phyloP scores from a whole-genome alignment of 2,113 vertebrate genomes.

The Microtus ochrogaster region DNA sequence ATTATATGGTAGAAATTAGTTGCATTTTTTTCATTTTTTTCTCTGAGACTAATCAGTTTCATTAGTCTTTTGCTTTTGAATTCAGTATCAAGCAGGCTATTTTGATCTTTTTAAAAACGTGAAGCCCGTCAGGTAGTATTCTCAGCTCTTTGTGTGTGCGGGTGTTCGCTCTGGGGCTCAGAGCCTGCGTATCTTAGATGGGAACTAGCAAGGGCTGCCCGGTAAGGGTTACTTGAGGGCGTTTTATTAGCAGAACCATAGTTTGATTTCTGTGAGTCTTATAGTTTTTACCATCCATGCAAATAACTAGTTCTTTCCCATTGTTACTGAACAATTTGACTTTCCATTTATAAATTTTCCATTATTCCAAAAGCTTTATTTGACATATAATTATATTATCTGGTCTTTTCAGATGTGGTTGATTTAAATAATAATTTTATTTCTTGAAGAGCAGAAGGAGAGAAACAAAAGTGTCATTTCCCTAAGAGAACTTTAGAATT shows the following conservation, averaged over 20 bases:
- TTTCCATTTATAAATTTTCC: conserved; percentile 46
- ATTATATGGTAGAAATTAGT: not conserved
- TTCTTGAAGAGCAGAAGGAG: conserved; percentile 40
- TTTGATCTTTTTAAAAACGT: not conserved
- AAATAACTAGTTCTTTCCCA: conserved; percentile 1
- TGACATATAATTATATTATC: conserved; percentile 44
- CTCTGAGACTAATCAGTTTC: conserved; percentile 32
- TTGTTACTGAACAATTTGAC: conserved; percentile 53
- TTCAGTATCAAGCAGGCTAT: not conserved
- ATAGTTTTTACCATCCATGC: not conserved
- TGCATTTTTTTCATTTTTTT: conserved; percentile 15
- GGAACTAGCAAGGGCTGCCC: conserved; percentile 10
- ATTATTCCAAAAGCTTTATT: conserved; percentile 42
- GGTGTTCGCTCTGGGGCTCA: not conserved
- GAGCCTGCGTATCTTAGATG: conserved; percentile 13
- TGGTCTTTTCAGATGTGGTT: conserved; percentile 55
- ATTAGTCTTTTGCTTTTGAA: conserved; percentile 55
- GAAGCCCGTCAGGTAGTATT: not conserved
- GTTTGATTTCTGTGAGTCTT: conserved; percentile 32
- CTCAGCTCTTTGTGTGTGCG: conserved; percentile 8
- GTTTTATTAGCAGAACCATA: conserved; percentile 38
- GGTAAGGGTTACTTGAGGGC: not conserved
- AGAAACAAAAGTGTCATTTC: conserved; percentile 45
- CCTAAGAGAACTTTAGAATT: conserved; percentile 53
- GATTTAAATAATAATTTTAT: conserved; percentile 52